These are phyloP conservation scores for Rhagium mordax DNA, from an alignment of 2,888 invertebrate species.

Conservation along the genomic window DNA sequence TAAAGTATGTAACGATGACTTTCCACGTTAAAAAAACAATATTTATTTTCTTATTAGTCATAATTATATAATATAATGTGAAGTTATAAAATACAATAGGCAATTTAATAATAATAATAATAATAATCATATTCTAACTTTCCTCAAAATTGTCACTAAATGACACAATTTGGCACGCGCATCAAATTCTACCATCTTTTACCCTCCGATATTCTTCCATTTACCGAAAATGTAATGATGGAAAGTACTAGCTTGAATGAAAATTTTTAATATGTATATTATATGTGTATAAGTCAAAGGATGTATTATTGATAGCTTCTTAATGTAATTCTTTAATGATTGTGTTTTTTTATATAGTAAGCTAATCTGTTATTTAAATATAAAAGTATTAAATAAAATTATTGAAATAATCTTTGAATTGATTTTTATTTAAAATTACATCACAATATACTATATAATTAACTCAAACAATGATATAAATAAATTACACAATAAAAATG, in stretches of 20 bases:
- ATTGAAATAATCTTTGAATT: not conserved
- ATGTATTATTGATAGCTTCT: not conserved
- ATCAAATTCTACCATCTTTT: no score
- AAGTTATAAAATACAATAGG: no score
- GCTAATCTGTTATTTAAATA: not conserved
- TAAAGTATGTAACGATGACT: no score
- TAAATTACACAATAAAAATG: constrained; percentile 5
- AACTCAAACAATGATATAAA: not conserved
- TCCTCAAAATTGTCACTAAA: no score
- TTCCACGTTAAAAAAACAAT: no score
- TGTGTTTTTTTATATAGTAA: not conserved
- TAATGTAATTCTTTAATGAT: not conserved
- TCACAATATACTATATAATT: not conserved
- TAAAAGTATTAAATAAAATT: not conserved
- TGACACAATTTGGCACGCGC: no score
- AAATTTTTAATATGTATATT: not conserved
- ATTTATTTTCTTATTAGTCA: no score
- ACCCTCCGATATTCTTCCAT: no score
- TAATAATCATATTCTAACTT: no score
- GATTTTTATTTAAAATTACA: not conserved
- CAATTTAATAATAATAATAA: no score
- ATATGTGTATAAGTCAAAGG: not conserved
- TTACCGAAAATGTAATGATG: constrained; percentile 30
- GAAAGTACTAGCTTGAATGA: constrained; percentile 16
- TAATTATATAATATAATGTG: no score